Conservation (phyloP, 2,888 invertebrate genomes). For the Metellina segmentata region DNA sequence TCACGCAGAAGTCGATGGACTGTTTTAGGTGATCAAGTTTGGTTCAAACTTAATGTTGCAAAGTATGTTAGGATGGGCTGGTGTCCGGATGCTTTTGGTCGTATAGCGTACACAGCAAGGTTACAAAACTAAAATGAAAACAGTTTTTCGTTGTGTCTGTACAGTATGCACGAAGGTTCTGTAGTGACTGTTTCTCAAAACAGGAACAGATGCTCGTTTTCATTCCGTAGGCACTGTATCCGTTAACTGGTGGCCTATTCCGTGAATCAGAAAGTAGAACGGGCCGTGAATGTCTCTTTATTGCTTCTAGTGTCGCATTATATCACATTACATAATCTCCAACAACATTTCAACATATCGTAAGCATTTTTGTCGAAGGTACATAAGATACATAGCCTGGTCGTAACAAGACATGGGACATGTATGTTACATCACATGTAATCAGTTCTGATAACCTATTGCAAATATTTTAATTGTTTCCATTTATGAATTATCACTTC, state of each 20-base stretch:
- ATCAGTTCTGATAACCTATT: too few species aligned
- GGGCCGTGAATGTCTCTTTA: neutral
- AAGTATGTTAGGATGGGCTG: neutral
- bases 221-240: slow-evolving; percentile 43
- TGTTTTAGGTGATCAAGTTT: neutral
- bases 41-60: neutral
- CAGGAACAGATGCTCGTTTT: slow-evolving; percentile 37
- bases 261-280: neutral
- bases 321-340: slow-evolving; percentile 29
- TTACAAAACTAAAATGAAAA: neutral
- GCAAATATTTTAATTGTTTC: too few species aligned
- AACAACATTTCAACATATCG: neutral
- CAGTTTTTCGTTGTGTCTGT: slow-evolving; percentile 51
- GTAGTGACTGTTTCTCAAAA: slow-evolving; percentile 33
- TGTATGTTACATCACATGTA: too few species aligned
- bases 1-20: too few species aligned
- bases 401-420: too few species aligned
- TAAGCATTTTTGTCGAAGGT: neutral
- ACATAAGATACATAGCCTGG: neutral
- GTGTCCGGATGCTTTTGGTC: neutral
- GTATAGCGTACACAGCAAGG: slow-evolving; percentile 1
- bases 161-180: slow-evolving; percentile 6
- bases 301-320: slow-evolving; percentile 12
- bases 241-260: neutral
- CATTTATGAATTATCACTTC: too few species aligned